Evolutionary conservation across 2,888 invertebrate genomes (phyloP), one percentile per base, ranked within the genome.

Genomic region (Helobdella robusta): DNA sequence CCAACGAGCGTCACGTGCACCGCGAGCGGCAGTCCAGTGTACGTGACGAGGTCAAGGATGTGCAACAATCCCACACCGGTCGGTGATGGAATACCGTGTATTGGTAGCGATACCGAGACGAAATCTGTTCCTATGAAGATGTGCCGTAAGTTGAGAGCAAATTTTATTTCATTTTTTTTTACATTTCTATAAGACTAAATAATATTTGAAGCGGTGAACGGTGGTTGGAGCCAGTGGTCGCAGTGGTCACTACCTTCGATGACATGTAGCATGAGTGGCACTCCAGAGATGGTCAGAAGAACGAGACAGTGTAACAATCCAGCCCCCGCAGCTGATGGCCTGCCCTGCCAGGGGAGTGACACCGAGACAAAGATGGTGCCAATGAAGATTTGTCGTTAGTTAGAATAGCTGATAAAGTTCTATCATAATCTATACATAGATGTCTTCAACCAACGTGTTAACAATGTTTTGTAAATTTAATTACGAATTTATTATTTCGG

Each of bases 281-380:
- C 36, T 6, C n/a, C n/a, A n/a, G n/a, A n/a, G n/a, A n/a, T n/a
- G n/a, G 15, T 20, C n/a, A 60, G 59, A 23, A 54, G 70, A 23
- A 54, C 65, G 25, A 50, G 68, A 36, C 58, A 35, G 34, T 71
- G 66, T 61, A 67, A 67, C 35, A 63, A 62, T 28, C 69, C 69
- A 25, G 36, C 50, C 20, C 61, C 68, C 8, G 36, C 63, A 46
- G 52, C 59, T 44, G 70, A 69, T 15, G 67, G 69, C 18, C 67
- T 65, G 4, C 40, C 46, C 2, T 79, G 79, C 70, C 56, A 44
- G 25, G 79, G 78, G 15, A 69, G 67, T 15, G 68, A 67, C 40
- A 67, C 68, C 32, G 73, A 77, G 61, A 66, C 63, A 1, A 70
- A 73, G 59, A 60, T 67, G n/a, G 79, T 79, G 69, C 72, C 73